Base-by-base conservation (phyloP, 2,888 invertebrate species). In the Lathronympha strigana region DNA sequence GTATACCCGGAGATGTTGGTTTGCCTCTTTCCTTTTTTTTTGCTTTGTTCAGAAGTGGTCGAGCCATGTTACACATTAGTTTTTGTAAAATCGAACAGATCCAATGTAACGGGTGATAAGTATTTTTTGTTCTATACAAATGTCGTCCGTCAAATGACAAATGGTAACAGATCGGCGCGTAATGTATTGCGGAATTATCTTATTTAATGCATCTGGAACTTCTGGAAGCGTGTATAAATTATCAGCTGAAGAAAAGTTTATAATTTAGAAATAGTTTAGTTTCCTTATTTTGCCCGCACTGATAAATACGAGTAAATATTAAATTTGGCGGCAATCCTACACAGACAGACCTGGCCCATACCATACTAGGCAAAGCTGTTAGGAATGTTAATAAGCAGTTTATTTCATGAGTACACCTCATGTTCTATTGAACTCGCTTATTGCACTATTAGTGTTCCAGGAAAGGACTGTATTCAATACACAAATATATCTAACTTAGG, bases 11-110 rank as follows among this genome's bases (percentile, higher is more conserved):
- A 78, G 78, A 78, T 71, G 76, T 73, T 76, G 76, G 78, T 75
- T 82, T 71, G 68, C 64, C 82, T 88, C 86, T 88, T 83, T 78
- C 72, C 69, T 63, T 62, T 71, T 67, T 71, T 57, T 60, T 43
- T 45, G 47, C 21, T 64, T 40, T 66, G 53, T 47, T 60, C 66
- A 49, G 70, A 76, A 74, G 76, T 78, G 74, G 77, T 78, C 76
- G 78, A 73, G 79, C 77, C 77, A 75, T 80, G 84, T 83, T 81
- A 82, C 81, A 77, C 78, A 80, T 83, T 72, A 76, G 79, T 85
- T 88, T 85, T 88, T 87, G 79, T 71, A 49, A 71, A 77, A 73
- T 74, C 74, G 68, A 73, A 79, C 71, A 73, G 77, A 78, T 79
- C 76, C 76, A 71, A 73, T 72, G 68, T 76, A 83, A 79, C 79